These are phyloP conservation scores for Penaeus japonicus DNA, from an alignment of 1,140 invertebrate genomes.

Conservation along the genomic window DNA sequence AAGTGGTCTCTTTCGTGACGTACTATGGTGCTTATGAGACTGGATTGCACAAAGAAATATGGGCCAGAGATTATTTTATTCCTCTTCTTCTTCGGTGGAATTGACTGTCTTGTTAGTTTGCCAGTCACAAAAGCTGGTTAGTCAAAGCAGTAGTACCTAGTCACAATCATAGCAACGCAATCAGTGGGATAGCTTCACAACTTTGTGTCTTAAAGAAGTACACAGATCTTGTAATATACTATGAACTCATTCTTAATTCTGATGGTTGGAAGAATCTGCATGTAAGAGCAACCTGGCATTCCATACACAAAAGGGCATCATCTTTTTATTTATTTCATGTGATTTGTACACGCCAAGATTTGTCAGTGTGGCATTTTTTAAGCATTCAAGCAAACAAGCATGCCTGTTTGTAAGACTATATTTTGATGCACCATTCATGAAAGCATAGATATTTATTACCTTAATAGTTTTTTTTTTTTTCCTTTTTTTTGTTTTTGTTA, in stretches of 20 bases:
- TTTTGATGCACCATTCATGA: too few species aligned
- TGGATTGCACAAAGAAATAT: too few species aligned
- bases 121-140: background rate
- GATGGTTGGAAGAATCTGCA: background rate
- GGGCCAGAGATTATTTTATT: too few species aligned
- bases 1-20: too few species aligned
- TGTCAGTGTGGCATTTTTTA: too few species aligned
- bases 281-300: background rate
- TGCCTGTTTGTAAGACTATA: too few species aligned
- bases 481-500: background rate
- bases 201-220: constrained; percentile 33
- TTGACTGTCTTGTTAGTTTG: background rate
- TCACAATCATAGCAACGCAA: constrained; percentile 33
- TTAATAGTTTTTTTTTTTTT: background rate
- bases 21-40: too few species aligned
- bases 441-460: too few species aligned
- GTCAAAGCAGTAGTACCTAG: background rate
- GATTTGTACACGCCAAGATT: too few species aligned
- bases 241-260: background rate
- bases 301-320: background rate
- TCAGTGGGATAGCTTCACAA: constrained; percentile 25
- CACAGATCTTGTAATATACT: constrained; percentile 36
- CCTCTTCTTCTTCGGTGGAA: too few species aligned
- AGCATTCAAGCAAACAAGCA: too few species aligned
- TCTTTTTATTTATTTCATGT: too few species aligned